Evolutionary conservation across 92 coral and sea anemone genomes (phyloP).

Genomic region (Phenganax marumi): DNA sequence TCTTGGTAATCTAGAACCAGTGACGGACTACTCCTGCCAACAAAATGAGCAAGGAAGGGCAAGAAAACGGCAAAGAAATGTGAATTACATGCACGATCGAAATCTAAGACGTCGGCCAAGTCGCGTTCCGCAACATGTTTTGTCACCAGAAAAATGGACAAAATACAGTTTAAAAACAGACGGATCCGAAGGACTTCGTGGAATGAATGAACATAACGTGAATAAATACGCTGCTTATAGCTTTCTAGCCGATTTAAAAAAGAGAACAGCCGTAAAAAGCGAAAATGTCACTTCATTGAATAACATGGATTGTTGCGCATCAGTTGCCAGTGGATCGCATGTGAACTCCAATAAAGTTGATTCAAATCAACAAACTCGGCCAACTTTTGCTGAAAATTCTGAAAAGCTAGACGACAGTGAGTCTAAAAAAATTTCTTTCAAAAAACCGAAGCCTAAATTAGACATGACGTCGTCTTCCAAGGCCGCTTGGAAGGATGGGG

Average conservation of each 20-base stretch:
- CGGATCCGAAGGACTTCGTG: slow-evolving; percentile 62
- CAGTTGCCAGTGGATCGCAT: background rate
- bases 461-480: slow-evolving; percentile 30
- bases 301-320: background rate
- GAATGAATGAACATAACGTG: slow-evolving; percentile 65
- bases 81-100: background rate
- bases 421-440: slow-evolving; percentile 53
- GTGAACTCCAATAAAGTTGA: background rate
- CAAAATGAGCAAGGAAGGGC: background rate
- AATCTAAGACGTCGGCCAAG: slow-evolving; percentile 58
- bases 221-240: slow-evolving; percentile 79
- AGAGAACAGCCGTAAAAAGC: slow-evolving; percentile 53
- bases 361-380: slow-evolving; percentile 2
- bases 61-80: slow-evolving; percentile 5
- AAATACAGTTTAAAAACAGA: slow-evolving; percentile 83
- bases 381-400: slow-evolving; percentile 22
- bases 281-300: background rate
- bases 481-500: slow-evolving; percentile 55
- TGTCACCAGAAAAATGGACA: slow-evolving; percentile 87
- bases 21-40: background rate
- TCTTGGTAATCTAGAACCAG: background rate
- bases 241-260: slow-evolving; percentile 70
- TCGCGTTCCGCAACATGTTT: slow-evolving; percentile 78
- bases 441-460: slow-evolving; percentile 51
- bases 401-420: slow-evolving; percentile 42